These are phyloP conservation scores for Lithophane ornitopus DNA, from an alignment of 2,888 invertebrate genomes.

Conservation along the genomic window DNA sequence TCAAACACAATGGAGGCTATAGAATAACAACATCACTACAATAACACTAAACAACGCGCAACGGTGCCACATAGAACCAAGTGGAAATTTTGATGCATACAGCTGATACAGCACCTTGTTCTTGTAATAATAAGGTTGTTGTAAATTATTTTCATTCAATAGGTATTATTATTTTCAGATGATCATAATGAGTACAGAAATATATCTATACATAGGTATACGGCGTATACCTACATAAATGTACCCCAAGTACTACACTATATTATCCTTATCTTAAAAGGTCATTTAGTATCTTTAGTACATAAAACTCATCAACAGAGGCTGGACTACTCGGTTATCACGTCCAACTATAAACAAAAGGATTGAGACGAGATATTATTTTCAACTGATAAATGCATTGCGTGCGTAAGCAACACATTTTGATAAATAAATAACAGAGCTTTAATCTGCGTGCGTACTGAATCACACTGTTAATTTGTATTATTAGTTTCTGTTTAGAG, in stretches of 20 bases:
- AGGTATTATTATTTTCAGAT: constrained; percentile 3
- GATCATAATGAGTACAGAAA: constrained; percentile 7
- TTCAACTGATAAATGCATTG: constrained; percentile 55
- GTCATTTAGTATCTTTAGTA: constrained; percentile 45
- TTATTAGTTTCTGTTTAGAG: too few species aligned
- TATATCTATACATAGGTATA: background rate
- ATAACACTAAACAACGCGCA: background rate
- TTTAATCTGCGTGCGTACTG: constrained; percentile 27
- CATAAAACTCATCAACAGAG: constrained; percentile 44
- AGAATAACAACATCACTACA: constrained; percentile 14
- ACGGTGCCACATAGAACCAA: background rate
- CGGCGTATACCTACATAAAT: background rate
- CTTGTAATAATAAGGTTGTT: background rate
- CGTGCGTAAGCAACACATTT: constrained; percentile 56
- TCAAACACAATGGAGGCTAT: constrained; percentile 28
- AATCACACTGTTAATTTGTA: constrained; percentile 40
- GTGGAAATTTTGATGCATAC: background rate
- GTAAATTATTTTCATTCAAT: background rate
- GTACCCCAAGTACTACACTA: constrained; percentile 13
- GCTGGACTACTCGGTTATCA: constrained; percentile 47
- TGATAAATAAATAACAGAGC: constrained; percentile 37
- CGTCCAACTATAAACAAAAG: constrained; percentile 54
- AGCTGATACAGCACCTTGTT: background rate
- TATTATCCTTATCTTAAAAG: constrained; percentile 47
- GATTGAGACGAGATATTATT: constrained; percentile 49